Conservation (phyloP, 1,140 invertebrate genomes). For the Caenorhabditis briggsae region DNA sequence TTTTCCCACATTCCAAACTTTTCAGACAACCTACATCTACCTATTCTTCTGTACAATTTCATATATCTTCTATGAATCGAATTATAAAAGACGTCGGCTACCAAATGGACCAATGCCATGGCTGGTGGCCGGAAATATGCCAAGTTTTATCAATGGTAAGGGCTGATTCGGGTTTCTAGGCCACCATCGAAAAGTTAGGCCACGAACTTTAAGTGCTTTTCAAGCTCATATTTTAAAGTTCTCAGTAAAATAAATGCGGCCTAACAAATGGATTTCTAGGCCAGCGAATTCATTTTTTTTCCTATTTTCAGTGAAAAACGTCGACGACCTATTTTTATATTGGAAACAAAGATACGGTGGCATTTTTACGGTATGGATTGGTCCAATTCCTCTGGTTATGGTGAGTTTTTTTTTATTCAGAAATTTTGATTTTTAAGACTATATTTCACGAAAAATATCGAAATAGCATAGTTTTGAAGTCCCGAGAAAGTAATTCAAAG, state of each 20-base stretch:
- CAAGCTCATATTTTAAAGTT: too few relatives aligned
- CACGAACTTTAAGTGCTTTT: too few relatives aligned
- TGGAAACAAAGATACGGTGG: conserved; percentile 44
- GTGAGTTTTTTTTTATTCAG: conserved; percentile 58
- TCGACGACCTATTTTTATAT: conserved; percentile 68
- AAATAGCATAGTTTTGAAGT: too few relatives aligned
- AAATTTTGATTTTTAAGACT: too few relatives aligned
- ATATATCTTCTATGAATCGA: conserved; percentile 72
- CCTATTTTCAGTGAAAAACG: conserved; percentile 60
- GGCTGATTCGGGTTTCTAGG: too few relatives aligned
- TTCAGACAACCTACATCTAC: conserved; percentile 24
- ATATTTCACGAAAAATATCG: too few relatives aligned
- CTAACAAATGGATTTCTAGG: not conserved
- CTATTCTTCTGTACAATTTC: not conserved
- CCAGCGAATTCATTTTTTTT: not conserved
- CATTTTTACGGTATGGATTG: conserved; percentile 77
- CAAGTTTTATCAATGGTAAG: conserved; percentile 61
- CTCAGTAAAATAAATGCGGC: too few relatives aligned
- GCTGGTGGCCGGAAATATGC: conserved; percentile 73
- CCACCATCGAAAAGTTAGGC: too few relatives aligned
- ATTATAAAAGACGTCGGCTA: conserved; percentile 72
- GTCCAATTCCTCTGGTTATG: conserved; percentile 74
- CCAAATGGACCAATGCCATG: conserved; percentile 74
- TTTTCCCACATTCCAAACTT: not conserved
- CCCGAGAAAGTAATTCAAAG: too few relatives aligned